Percentiles rank a stretch among this genome's conserved stretches.
Conservation (phyloP, 2,797 vertebrate species). For the Mallotus villosus region DNA sequence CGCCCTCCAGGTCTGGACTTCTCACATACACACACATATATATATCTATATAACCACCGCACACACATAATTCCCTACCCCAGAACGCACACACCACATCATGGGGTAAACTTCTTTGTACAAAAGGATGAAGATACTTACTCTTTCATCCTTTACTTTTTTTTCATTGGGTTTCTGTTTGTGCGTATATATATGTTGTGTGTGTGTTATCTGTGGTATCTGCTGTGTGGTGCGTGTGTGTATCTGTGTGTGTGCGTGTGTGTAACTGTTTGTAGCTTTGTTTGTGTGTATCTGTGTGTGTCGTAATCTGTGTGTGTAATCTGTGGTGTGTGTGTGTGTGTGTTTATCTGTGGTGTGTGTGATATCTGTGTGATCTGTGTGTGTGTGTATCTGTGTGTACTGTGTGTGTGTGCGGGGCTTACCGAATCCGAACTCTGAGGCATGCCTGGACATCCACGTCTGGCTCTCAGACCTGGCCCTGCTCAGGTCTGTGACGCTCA, state of each 20-base stretch:
- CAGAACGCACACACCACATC: constrained; percentile 5
- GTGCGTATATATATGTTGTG: background rate
- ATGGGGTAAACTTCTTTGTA: no score
- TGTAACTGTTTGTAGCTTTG: no score
- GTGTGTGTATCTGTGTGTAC: no score
- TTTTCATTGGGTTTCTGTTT: background rate
- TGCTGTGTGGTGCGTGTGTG: no score
- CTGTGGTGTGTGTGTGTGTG: no score
- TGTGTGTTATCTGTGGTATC: no score
- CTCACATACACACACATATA: constrained; percentile 20
- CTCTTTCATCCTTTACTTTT: background rate
- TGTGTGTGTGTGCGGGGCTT: constrained; percentile 33
- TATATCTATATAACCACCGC: no score
- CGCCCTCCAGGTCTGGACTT: constrained; percentile 78
- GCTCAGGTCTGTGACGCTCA: constrained; percentile 66
- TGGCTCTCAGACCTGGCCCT: constrained; percentile 46
- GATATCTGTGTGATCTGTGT: no score
- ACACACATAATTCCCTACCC: background rate
- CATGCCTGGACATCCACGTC: constrained; percentile 88
- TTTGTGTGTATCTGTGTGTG: no score
- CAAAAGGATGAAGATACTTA: background rate
- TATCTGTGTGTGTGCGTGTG: no score
- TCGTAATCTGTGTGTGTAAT: no score
- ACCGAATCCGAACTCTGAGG: constrained; percentile 89
- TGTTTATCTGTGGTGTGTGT: no score